Evolutionary conservation across 2,888 invertebrate species (phyloP).

Genomic region (Nowickia ferox): DNA sequence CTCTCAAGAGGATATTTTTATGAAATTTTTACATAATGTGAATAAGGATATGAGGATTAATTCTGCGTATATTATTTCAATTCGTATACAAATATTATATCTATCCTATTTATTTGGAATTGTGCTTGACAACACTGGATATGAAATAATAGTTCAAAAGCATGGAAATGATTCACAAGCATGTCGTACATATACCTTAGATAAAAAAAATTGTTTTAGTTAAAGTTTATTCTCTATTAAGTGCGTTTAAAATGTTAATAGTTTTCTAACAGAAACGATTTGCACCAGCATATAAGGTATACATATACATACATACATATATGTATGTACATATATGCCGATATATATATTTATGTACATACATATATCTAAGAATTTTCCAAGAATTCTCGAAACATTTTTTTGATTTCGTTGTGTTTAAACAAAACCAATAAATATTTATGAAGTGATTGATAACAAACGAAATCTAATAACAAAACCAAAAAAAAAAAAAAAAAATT

Average conservation of each 20-base stretch:
- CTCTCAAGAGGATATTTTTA: too few relatives aligned
- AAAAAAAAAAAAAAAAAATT: conserved; percentile 36
- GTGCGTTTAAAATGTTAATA: too few relatives aligned
- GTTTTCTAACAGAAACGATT: background rate
- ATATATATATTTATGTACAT: too few relatives aligned
- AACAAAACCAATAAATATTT: background rate
- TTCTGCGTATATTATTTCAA: too few relatives aligned
- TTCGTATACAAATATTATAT: background rate
- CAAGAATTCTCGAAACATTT: background rate
- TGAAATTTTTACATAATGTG: too few relatives aligned
- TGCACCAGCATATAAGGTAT: background rate
- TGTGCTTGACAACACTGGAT: background rate
- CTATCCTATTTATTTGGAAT: background rate
- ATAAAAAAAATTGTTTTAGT: conserved; percentile 20
- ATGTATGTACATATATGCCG: too few relatives aligned
- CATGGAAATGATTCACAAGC: background rate
- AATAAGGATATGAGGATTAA: too few relatives aligned
- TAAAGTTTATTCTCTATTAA: conserved; percentile 39
- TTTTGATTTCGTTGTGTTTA: background rate
- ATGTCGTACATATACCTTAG: background rate
- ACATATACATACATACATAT: too few relatives aligned
- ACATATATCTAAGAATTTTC: too few relatives aligned
- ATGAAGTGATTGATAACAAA: conserved; percentile 51
- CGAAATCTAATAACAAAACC: too few relatives aligned
- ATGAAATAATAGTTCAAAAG: background rate